These are phyloP conservation scores for Myopa testacea DNA, from an alignment of 2,888 invertebrate genomes.

Conservation along the genomic window DNA sequence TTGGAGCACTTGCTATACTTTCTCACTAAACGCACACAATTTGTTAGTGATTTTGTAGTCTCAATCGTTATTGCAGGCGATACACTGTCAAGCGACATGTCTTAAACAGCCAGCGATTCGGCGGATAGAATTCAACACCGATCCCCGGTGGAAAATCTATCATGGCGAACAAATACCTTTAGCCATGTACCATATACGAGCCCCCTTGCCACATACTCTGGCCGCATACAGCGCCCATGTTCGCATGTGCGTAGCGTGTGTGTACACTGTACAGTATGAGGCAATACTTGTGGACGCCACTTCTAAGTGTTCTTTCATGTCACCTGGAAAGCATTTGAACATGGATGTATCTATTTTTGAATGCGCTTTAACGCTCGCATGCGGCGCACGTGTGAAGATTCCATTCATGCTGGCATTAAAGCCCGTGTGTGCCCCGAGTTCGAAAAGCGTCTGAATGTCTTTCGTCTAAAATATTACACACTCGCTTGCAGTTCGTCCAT, in stretches of 20 bases:
- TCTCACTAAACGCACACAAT: no score
- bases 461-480: no score
- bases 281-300: slow-evolving; percentile 50
- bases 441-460: not conserved
- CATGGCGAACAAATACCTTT: not conserved
- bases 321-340: slow-evolving; percentile 69
- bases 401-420: not conserved
- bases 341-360: slow-evolving; percentile 64
- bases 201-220: not conserved
- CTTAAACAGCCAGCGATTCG: no score
- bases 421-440: slow-evolving; percentile 23
- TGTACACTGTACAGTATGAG: not conserved
- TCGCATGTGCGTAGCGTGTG: not conserved
- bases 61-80: no score
- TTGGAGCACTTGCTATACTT: no score
- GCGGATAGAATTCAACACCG: no score
- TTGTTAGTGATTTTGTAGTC: no score
- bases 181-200: not conserved
- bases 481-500: not conserved
- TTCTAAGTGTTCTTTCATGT: slow-evolving; percentile 69
- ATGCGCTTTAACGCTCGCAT: slow-evolving; percentile 32
- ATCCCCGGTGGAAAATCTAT: not conserved
- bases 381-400: slow-evolving; percentile 27
- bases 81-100: no score
- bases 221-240: not conserved